phyloP scores from a whole-genome alignment of 1,140 invertebrate genomes.

The Anoplolepis gracilipes region DNA sequence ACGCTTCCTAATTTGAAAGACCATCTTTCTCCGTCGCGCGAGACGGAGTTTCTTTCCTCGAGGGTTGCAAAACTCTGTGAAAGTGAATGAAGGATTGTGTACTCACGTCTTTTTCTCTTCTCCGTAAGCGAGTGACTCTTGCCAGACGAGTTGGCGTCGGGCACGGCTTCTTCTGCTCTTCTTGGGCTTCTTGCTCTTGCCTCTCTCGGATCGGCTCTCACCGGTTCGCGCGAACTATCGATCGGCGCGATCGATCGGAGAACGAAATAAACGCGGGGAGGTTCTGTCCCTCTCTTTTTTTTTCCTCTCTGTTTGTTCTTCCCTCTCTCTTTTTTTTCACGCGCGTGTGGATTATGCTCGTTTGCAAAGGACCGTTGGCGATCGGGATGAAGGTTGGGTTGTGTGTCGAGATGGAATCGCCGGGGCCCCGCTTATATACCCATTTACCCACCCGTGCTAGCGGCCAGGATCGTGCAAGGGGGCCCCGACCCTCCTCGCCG shows the following conservation, averaged over 20 bases:
- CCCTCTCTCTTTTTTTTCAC: constrained; percentile 57
- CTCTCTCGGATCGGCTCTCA: constrained; percentile 42
- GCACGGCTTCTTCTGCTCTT: constrained; percentile 15
- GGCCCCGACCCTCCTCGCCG: constrained; percentile 72
- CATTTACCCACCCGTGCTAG: constrained; percentile 78
- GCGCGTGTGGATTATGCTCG: constrained; percentile 76
- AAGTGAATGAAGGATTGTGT: constrained; percentile 8
- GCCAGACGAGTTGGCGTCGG: constrained; percentile 46
- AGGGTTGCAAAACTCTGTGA: constrained; percentile 10
- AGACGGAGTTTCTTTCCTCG: constrained; percentile 5
- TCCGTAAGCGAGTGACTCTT: constrained; percentile 40
- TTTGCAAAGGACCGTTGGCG: constrained; percentile 64
- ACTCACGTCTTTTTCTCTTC: constrained; percentile 71
- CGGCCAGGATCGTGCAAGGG: constrained; percentile 69
- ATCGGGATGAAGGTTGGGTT: constrained; percentile 83
- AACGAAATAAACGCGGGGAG: constrained; percentile 52
- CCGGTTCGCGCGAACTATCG: constrained; percentile 55
- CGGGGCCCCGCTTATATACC: constrained; percentile 85
- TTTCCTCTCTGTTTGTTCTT: constrained; percentile 12
- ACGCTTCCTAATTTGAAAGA: not conserved
- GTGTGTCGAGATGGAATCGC: constrained; percentile 83
- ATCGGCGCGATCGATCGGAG: constrained; percentile 46
- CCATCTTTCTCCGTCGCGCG: not conserved
- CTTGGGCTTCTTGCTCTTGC: constrained; percentile 27
- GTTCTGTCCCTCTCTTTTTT: constrained; percentile 11